Base-by-base conservation (phyloP, 37 sponge, comb jelly and placozoan species). In the Diacarnus erythraeanus region DNA sequence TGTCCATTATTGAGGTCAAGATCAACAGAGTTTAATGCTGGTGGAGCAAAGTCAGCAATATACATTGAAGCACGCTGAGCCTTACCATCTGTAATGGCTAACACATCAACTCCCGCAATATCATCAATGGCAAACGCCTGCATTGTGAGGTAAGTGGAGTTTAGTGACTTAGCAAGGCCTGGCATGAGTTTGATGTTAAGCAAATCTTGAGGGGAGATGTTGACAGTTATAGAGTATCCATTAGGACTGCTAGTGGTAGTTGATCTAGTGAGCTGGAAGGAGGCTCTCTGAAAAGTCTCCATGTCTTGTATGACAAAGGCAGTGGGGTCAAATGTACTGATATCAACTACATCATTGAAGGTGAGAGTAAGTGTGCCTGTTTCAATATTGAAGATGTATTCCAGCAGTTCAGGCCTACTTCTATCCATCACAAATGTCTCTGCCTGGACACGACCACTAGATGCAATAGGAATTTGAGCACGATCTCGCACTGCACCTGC, bases 91-190 rank as follows among this genome's bases (percentile, higher is more conserved):
- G 93, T 96, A 18, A 96, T 84, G 38, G 97, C 93, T 25, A 96
- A 77, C 8, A 96, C 91, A 93, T 93, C 93, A 2, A 75, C 69
- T 18, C 88, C 86, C 39, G 86, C 64, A n/a, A 96, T 74, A 51
- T 92, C 97, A 77, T 93, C 97, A 76, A 96, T 89, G 41, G 91
- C 97, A 93, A 70, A 90, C 0, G 97, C 97, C 39, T 87, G 97
- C 88, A 96, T 90, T 0, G 91, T 79, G 37, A 96, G 78, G 64
- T 82, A 96, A 33, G 97, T 90, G 26, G 76, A 84, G 23, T 83
- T 68, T 2, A 41, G 73, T 38, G 77, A 71, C 71, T 80, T 86
- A 30, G 94, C 97, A 36, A 96, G 78, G 17, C 74, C 71, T 25
- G 81, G 75, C 2, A 65, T 86, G 18, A 86, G 83, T 42, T 90